These are phyloP conservation scores for Petrolisthes cinctipes DNA, from an alignment of 2,888 invertebrate species.

Conservation along the genomic window DNA sequence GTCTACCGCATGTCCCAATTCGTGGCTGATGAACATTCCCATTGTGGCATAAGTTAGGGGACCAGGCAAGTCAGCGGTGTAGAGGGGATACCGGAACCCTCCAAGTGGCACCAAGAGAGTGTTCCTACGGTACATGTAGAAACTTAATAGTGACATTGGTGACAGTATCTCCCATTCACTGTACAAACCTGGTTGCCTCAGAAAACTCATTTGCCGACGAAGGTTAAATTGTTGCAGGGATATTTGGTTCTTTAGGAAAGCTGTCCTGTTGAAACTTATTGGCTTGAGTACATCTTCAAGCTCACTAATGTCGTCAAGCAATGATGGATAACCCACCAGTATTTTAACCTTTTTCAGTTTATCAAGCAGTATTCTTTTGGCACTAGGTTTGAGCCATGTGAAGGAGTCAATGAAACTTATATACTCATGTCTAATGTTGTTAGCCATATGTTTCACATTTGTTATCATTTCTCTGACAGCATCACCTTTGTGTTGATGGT, in stretches of 20 bases:
- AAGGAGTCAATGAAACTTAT: constrained; percentile 30
- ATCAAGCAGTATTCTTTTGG: constrained; percentile 24
- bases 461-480: constrained; percentile 5
- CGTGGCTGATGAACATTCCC: constrained; percentile 47
- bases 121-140: constrained; percentile 40
- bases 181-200: constrained; percentile 26
- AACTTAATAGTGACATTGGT: constrained; percentile 42
- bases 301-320: constrained; percentile 4
- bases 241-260: constrained; percentile 40
- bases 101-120: constrained; percentile 39
- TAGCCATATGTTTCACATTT: constrained; percentile 32
- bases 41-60: constrained; percentile 41
- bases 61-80: constrained; percentile 25
- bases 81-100: constrained; percentile 42
- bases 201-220: constrained; percentile 28
- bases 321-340: constrained; percentile 37
- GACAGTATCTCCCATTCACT: constrained; percentile 44
- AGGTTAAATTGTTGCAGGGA: constrained; percentile 27
- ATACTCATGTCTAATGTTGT: constrained; percentile 28
- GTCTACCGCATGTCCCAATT: constrained; percentile 40
- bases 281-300: background rate
- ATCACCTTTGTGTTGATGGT: constrained; percentile 1
- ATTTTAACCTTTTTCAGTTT: constrained; percentile 36
- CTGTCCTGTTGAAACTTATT: background rate
- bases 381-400: constrained; percentile 17